Evolutionary conservation across 1,140 invertebrate genomes (phyloP).

Genomic region (Trialeurodes vaporariorum): DNA sequence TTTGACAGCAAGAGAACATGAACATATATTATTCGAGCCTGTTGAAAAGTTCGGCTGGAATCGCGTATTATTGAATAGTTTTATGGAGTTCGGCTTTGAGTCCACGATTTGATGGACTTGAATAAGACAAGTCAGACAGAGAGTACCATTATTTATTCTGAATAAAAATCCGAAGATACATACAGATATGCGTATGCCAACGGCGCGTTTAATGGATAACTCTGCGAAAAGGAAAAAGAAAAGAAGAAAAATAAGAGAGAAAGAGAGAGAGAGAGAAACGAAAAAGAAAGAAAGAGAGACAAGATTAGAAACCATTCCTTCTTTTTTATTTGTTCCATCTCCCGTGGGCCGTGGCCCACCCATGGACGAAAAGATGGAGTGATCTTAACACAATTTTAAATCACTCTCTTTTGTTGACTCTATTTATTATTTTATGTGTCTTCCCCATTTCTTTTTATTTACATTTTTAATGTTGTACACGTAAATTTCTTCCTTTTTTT

Average conservation of each 20-base stretch:
- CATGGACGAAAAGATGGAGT: not conserved
- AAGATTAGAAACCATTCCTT: too few species aligned
- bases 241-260: not conserved
- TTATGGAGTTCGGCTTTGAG: not conserved
- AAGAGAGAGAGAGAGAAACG: too few species aligned
- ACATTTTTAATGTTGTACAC: not conserved
- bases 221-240: not conserved
- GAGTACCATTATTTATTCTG: not conserved
- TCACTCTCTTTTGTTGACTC: not conserved
- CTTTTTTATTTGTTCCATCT: not conserved
- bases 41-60: not conserved
- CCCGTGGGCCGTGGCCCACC: not conserved
- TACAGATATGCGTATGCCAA: too few species aligned
- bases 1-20: not conserved
- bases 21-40: not conserved
- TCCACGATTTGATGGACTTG: not conserved
- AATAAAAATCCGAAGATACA: not conserved
- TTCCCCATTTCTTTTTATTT: not conserved
- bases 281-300: too few species aligned
- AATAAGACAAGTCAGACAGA: not conserved
- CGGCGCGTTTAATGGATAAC: not conserved
- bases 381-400: not conserved
- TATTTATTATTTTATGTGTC: not conserved
- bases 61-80: not conserved
- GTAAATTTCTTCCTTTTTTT: not conserved